Evolutionary conservation across 37 sponge, comb jelly and placozoan genomes (phyloP), one percentile per base, ranked within the genome.

Genomic region (Cliona cf. orientalis): DNA sequence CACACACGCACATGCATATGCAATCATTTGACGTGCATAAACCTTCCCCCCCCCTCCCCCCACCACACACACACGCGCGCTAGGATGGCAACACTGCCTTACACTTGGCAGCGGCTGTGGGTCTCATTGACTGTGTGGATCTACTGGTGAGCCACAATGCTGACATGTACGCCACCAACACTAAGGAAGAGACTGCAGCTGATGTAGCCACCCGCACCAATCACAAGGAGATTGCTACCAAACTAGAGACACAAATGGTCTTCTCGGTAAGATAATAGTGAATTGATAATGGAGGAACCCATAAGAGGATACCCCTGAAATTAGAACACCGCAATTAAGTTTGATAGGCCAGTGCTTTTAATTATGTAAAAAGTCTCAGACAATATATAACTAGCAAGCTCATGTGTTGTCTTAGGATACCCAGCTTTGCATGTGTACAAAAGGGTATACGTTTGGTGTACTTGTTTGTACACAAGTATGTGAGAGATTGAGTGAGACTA

Each of bases 191-290:
- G 59, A 95, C 96, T 0, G 79, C 96, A 38, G 93, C 88, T 72
- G 96, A 91, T 45, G 45, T 69, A 3, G 93, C 93, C 33, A 71
- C 75, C 21, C 49, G 64, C 22, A 62, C 55, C 23, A 66, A 74
- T 44, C 79, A 72, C 44, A 41, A 35, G 0, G 69, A 70, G 5
- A 80, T 96, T 43, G 97, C 93, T 33, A 65, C 92, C 17, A 74
- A 33, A 22, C 75, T 96, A 0, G 97, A 96, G 76, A 43, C 89
- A 7, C 80, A 71, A 28, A 93, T 96, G 91, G 94, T 96, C 11
- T 96, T 96, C 57, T 42, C 83, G 12, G 97, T 96, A 69, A 90
- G 93, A 29, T 29, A 66, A 23, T 41, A 38, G 34, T 12, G 36
- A 34, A 31, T 14, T 37, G 14, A 23, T 4, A 5, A 34, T 5